Percentiles rank a stretch among this genome's conserved stretches.
Evolutionary conservation across 2,113 vertebrate genomes (phyloP).

Genomic region (Dunckerocampus dactyliophorus): DNA sequence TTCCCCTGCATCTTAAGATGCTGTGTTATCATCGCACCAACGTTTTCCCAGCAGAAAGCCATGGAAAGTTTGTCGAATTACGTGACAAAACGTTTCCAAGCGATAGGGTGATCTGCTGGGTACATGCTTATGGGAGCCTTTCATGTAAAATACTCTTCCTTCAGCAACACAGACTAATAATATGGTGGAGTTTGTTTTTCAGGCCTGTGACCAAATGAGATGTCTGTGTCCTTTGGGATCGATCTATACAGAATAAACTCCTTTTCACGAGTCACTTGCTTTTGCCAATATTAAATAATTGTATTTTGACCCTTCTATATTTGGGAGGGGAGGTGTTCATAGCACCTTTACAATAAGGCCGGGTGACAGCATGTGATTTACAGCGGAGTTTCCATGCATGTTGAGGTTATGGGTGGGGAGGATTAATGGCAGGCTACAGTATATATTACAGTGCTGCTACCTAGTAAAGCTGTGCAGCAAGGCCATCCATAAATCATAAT

Average conservation of each 20-base stretch:
- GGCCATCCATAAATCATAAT: constrained; percentile 69
- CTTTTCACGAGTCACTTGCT: constrained; percentile 39
- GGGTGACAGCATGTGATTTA: constrained; percentile 54
- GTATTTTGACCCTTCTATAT: constrained; percentile 4
- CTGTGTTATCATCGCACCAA: too few relatives aligned
- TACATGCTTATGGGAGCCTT: too few relatives aligned
- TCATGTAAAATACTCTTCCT: too few relatives aligned
- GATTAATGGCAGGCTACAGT: constrained; percentile 62
- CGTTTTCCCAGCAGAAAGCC: too few relatives aligned
- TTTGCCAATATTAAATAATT: constrained; percentile 15
- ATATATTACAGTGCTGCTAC: constrained; percentile 60
- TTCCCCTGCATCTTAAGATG: too few relatives aligned
- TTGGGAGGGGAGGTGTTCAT: constrained; percentile 16
- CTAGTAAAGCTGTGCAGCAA: constrained; percentile 59
- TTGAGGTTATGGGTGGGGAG: constrained; percentile 64
- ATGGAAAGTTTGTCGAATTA: too few relatives aligned
- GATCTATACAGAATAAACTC: constrained; percentile 38
- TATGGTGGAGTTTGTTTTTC: too few relatives aligned
- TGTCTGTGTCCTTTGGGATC: constrained; percentile 15
- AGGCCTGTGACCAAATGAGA: constrained; percentile 31
- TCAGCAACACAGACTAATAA: too few relatives aligned
- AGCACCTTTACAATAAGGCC: constrained; percentile 24
- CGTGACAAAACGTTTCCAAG: too few relatives aligned
- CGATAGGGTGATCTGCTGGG: too few relatives aligned
- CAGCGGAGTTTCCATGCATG: constrained; percentile 58